Conservation (phyloP, 2,888 invertebrate species). For the Ormyrus thymus region DNA sequence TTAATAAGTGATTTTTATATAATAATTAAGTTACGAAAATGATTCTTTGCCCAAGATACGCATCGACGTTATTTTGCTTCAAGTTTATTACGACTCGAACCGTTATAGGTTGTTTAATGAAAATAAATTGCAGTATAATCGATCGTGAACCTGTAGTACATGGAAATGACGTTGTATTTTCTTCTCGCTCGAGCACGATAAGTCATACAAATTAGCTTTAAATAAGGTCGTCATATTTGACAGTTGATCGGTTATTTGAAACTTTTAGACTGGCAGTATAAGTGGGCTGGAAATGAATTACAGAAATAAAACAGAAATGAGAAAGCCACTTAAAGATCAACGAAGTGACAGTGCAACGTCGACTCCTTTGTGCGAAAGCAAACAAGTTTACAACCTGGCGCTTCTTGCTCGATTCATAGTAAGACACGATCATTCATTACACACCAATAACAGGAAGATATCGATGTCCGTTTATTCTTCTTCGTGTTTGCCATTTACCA, state of each 20-base stretch:
- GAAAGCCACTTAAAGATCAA: too few species aligned
- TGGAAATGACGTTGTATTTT: conserved; percentile 3
- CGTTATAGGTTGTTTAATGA: neutral
- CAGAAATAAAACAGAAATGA: too few species aligned
- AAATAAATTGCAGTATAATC: neutral
- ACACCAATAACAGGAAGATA: neutral
- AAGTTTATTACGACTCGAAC: too few species aligned
- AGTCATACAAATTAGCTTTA: neutral
- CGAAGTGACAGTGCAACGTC: neutral
- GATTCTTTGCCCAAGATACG: too few species aligned
- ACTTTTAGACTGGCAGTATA: neutral
- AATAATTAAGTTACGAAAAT: too few species aligned
- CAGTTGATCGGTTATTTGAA: neutral
- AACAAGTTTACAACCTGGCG: conserved; percentile 4
- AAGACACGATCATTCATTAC: neutral
- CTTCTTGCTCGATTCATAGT: neutral
- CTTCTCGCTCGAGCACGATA: neutral
- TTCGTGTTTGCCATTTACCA: neutral
- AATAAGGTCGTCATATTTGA: neutral
- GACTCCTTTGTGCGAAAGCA: neutral
- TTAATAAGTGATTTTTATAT: too few species aligned
- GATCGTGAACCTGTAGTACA: neutral
- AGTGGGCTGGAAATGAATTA: neutral
- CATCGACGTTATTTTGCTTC: too few species aligned
- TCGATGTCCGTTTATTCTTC: neutral